These are phyloP conservation scores for Pentamera pediparva DNA, from an alignment of 53 echinoderm and acorn worm species.

Conservation along the genomic window DNA sequence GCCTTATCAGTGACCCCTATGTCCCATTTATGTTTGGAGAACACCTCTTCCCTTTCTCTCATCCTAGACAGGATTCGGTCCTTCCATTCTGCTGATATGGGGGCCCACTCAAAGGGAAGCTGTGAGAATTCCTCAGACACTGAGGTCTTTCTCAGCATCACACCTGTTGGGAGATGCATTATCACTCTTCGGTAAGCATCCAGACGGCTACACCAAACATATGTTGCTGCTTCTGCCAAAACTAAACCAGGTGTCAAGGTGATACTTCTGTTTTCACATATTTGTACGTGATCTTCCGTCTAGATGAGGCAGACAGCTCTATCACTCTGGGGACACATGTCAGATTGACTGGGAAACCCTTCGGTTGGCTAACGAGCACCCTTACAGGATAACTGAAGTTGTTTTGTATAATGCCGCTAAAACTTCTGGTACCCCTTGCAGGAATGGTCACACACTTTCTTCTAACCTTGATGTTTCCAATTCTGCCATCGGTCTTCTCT, in stretches of 20 bases:
- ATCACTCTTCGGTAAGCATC: constrained; percentile 35
- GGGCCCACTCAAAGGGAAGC: constrained; percentile 7
- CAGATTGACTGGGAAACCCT: too few species aligned
- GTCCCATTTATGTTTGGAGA: constrained; percentile 39
- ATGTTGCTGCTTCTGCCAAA: not conserved
- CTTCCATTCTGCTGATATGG: constrained; percentile 6
- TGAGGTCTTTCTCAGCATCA: constrained; percentile 5
- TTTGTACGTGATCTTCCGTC: too few species aligned
- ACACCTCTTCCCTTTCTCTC: constrained; percentile 32
- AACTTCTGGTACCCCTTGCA: not conserved
- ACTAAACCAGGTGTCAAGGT: too few species aligned
- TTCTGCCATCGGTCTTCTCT: not conserved
- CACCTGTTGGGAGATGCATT: constrained; percentile 10
- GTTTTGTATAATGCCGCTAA: not conserved
- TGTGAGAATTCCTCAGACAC: constrained; percentile 16
- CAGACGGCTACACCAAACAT: not conserved
- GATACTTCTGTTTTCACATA: too few species aligned
- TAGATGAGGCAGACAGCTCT: too few species aligned
- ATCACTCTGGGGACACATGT: too few species aligned
- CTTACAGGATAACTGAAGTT: not conserved
- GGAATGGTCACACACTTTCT: not conserved
- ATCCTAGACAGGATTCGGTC: not conserved
- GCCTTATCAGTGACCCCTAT: constrained; percentile 33
- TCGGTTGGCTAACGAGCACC: not conserved
- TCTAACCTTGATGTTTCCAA: not conserved